A percentile compares a stretch with the other conserved stretches of the same genome.
These are phyloP conservation scores for Drosophila prolongata DNA, from an alignment of 2,888 invertebrate genomes.

Conservation along the genomic window DNA sequence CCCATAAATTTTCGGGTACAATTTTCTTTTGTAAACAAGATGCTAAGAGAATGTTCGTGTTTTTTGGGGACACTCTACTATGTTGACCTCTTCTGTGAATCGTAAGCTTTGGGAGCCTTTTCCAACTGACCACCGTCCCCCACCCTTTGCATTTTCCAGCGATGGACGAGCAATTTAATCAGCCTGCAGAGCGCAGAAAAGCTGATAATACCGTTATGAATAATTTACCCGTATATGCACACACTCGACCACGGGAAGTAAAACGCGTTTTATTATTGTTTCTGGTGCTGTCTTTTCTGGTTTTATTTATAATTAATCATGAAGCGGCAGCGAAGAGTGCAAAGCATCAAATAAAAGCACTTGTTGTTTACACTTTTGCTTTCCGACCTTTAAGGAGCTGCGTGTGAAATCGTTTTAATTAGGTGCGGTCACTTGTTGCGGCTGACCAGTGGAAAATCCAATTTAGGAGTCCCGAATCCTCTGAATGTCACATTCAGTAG, in stretches of 20 bases:
- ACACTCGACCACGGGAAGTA: conserved; percentile 14
- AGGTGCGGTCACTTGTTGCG: conserved; percentile 64
- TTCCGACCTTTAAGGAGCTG: conserved; percentile 11
- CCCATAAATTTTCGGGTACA: too few relatives aligned
- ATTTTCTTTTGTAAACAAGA: too few relatives aligned
- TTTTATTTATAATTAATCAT: conserved; percentile 71
- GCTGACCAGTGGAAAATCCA: not conserved
- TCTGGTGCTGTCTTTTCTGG: conserved; percentile 36
- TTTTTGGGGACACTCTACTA: not conserved
- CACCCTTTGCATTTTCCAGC: conserved; percentile 18
- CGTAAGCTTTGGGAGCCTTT: conserved; percentile 45
- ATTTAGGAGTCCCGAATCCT: not conserved
- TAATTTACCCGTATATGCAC: conserved; percentile 63
- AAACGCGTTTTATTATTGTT: conserved; percentile 48
- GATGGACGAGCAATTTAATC: conserved; percentile 70
- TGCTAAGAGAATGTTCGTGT: not conserved
- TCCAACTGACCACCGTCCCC: conserved; percentile 12
- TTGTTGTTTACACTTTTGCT: conserved; percentile 37
- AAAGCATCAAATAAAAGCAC: conserved; percentile 23
- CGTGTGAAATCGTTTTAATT: conserved; percentile 46
- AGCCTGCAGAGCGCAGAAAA: conserved; percentile 64
- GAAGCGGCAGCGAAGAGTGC: conserved; percentile 14
- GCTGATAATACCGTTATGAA: conserved; percentile 78
- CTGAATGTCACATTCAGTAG: conserved; percentile 11
- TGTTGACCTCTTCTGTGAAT: conserved; percentile 2